Conservation (phyloP, 1,140 invertebrate species). For the Drosophila novamexicana region DNA sequence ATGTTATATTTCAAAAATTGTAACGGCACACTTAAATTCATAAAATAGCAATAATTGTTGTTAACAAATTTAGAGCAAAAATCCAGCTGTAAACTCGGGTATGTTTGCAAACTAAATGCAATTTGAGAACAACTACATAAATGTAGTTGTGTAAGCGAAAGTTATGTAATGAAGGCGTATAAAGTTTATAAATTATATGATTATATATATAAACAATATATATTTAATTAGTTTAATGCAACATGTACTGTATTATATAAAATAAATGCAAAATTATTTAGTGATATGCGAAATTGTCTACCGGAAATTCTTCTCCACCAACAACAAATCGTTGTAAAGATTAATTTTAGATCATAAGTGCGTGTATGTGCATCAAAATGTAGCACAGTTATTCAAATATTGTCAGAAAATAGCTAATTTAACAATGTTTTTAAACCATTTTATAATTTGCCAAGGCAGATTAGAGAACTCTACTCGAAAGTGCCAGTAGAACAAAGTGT, state of each 20-base stretch:
- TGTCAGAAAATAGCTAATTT: too few species aligned
- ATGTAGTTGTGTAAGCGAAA: slow-evolving; percentile 24
- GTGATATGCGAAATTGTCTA: slow-evolving; percentile 55
- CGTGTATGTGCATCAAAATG: too few species aligned
- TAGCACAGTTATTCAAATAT: too few species aligned
- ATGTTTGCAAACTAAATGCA: slow-evolving; percentile 47
- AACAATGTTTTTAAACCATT: too few species aligned
- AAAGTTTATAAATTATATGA: slow-evolving; percentile 64
- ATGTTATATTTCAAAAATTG: slow-evolving; percentile 40
- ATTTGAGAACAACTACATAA: slow-evolving; percentile 35
- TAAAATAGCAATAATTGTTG: slow-evolving; percentile 81
- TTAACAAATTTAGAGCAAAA: slow-evolving; percentile 56
- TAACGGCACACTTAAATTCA: slow-evolving; percentile 57
- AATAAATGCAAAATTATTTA: slow-evolving; percentile 82
- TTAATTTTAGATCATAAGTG: not conserved
- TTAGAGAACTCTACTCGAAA: too few species aligned
- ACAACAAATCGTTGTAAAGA: not conserved
- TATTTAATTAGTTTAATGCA: slow-evolving; percentile 81
- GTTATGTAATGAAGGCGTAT: slow-evolving; percentile 52
- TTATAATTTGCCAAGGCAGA: too few species aligned
- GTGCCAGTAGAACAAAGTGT: too few species aligned
- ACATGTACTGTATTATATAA: slow-evolving; percentile 81
- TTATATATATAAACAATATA: slow-evolving; percentile 63
- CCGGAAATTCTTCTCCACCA: not conserved
- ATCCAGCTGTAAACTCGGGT: slow-evolving; percentile 48